Evolutionary conservation across 2,113 vertebrate species (phyloP).

Genomic region (Lasiurus borealis): DNA sequence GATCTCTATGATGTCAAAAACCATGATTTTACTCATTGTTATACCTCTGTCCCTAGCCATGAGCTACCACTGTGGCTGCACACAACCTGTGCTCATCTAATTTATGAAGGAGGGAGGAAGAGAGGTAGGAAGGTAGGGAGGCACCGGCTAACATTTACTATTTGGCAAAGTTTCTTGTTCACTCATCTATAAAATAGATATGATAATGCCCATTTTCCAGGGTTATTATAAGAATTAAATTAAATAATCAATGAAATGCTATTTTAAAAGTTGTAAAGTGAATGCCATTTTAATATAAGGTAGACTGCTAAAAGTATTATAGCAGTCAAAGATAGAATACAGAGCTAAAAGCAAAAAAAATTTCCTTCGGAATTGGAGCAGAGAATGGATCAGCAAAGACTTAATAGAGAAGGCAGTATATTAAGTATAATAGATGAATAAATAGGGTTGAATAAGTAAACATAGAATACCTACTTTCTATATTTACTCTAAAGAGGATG

Average conservation of each 20-base stretch:
- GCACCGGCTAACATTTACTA: background rate
- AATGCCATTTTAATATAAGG: constrained; percentile 43
- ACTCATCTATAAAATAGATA: background rate
- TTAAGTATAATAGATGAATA: background rate
- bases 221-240: constrained; percentile 31
- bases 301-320: background rate
- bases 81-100: background rate
- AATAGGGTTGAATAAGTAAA: background rate
- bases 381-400: background rate
- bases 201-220: background rate
- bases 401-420: background rate
- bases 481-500: background rate
- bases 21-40: background rate
- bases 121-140: background rate
- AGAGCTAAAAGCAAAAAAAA: background rate
- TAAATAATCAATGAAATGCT: background rate
- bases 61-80: background rate
- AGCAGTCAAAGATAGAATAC: background rate
- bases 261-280: background rate
- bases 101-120: background rate
- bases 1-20: background rate
- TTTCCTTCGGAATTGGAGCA: background rate
- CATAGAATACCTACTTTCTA: background rate
- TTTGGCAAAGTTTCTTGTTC: background rate
- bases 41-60: background rate